These are phyloP conservation scores for Drosophila maculinotata DNA, from an alignment of 2,888 invertebrate species.

Conservation along the genomic window DNA sequence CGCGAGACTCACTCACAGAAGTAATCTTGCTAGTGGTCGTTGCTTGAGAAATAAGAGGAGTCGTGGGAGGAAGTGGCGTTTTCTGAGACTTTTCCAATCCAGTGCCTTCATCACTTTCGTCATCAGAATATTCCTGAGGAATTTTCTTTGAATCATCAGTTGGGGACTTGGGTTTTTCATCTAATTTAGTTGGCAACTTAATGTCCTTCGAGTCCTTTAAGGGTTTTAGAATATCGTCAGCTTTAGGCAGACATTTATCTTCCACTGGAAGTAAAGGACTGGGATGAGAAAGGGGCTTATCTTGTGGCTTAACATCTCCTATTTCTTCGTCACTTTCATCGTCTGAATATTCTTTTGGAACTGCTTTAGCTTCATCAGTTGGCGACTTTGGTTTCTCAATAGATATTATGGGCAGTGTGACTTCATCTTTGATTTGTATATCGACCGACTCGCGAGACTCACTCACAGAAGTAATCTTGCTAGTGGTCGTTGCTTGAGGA, in stretches of 20 bases:
- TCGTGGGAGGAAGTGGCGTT: not conserved
- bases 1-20: constrained; percentile 10
- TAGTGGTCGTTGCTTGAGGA: not conserved
- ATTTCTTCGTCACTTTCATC: constrained; percentile 14
- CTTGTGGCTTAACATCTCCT: not conserved
- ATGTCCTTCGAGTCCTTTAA: not conserved
- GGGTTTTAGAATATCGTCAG: constrained; percentile 1
- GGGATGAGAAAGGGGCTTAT: not conserved
- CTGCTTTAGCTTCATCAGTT: constrained; percentile 7
- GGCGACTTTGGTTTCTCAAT: constrained; percentile 20
- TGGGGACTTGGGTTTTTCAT: constrained; percentile 18
- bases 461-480: constrained; percentile 4
- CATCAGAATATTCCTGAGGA: constrained; percentile 11
- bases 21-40: constrained; percentile 4
- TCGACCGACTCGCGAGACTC: constrained; percentile 9
- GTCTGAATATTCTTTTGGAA: constrained; percentile 14
- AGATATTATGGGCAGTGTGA: constrained; percentile 5
- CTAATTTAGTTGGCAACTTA: constrained; percentile 6
- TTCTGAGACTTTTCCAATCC: constrained; percentile 3
- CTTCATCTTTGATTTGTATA: constrained; percentile 4
- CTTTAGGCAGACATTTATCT: constrained; percentile 4
- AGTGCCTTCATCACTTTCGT: constrained; percentile 25
- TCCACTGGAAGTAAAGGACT: not conserved
- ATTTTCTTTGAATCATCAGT: not conserved
- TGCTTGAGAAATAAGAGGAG: not conserved